A percentile compares a stretch with the other conserved stretches of the same genome.
These are phyloP conservation scores for Pogonocherus hispidulus DNA, from an alignment of 2,888 invertebrate species.

Conservation along the genomic window DNA sequence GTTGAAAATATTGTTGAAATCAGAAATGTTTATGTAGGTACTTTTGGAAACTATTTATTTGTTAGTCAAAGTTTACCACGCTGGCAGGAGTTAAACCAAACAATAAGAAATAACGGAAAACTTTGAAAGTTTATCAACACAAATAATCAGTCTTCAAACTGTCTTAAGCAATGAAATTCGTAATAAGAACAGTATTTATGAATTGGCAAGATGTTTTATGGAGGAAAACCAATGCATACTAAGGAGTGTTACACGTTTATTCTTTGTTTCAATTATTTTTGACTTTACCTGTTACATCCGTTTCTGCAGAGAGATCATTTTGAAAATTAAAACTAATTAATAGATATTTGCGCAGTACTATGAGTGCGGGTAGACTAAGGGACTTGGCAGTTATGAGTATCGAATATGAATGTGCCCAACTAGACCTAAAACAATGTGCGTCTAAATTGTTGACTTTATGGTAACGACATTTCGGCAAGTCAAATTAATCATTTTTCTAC, in stretches of 20 bases:
- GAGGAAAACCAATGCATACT: too few relatives aligned
- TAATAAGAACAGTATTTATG: too few relatives aligned
- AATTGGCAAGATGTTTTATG: too few relatives aligned
- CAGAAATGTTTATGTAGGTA: not conserved
- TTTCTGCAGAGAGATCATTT: not conserved
- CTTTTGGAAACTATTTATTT: not conserved
- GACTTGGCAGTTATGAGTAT: not conserved
- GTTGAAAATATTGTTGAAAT: not conserved
- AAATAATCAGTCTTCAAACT: not conserved
- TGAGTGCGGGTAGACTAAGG: too few relatives aligned
- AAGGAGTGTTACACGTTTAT: too few relatives aligned
- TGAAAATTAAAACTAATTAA: not conserved
- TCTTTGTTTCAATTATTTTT: too few relatives aligned
- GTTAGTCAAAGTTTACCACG: not conserved
- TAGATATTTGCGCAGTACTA: too few relatives aligned
- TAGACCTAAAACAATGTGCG: not conserved
- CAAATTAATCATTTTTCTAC: too few relatives aligned
- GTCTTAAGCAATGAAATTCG: too few relatives aligned
- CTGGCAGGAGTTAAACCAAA: not conserved
- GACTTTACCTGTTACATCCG: not conserved
- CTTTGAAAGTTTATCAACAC: slow-evolving; percentile 4
- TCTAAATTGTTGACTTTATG: not conserved
- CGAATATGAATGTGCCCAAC: too few relatives aligned
- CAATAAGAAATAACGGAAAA: not conserved
- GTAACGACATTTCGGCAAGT: not conserved